Evolutionary conservation across 2,797 vertebrate species (phyloP), one percentile per base, ranked within the genome.

Genomic region (Sebastes reedi): DNA sequence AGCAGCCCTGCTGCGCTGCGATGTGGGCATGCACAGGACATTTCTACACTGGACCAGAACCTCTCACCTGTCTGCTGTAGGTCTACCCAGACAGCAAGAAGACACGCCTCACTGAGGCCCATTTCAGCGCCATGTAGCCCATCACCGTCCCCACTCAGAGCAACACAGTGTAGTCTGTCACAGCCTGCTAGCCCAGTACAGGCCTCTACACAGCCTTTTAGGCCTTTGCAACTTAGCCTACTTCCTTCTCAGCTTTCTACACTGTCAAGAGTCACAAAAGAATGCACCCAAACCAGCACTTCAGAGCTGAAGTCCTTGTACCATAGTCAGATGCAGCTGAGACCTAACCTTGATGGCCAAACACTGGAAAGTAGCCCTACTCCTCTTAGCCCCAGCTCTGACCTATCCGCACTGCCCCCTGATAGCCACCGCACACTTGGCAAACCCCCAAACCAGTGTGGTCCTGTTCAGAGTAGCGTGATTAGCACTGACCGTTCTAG

Each of bases 71-170:
- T 36, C 46, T 72, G 20, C 74, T 66, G 34, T 75, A 54, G 25
- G 39, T 56, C 64, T 30, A 24, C 77, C 12, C 46, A 42, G 13
- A 70, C 8, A 12, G 11, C 46, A 79, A 64, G 61, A 73, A 66
- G 59, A 65, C 50, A 55, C 0, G 9, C 50, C 50, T 81, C 70
- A 52, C 2, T 9, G 5, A 74, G 67, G 52, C 59, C 86, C 24
- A 24, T 52, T 60, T 93, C 92, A 73, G 90, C 91, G 71, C 91
- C 94, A 73, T 93, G 92, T 88, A 95, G 92, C 83, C 92, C 91
- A 14, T 84, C 76, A 30, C 67, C 27, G 0, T 30, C 30, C 55
- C 77, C 73, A n/a, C 14, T 54, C 14, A 84, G 56, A 80, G 69
- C 56, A 36, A 55, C 52, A 29, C 36, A 20, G 11, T 60, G 66